phyloP scores from a whole-genome alignment of 1,140 invertebrate species.

The Rhyacophila brunnea region DNA sequence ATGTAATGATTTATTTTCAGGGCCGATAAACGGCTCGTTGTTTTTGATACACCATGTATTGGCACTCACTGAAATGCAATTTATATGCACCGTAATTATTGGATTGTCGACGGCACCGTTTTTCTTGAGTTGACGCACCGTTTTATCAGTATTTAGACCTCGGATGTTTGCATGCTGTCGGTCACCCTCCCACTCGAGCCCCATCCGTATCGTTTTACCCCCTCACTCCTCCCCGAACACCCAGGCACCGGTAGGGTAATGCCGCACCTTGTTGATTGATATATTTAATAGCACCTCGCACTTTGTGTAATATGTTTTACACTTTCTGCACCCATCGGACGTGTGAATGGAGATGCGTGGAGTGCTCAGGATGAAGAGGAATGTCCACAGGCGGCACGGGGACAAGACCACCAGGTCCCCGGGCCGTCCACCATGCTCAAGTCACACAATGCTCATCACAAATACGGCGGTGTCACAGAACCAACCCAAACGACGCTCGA shows the following conservation, averaged over 20 bases:
- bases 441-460: constrained; percentile 22
- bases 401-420: background rate
- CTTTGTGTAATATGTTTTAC: constrained; percentile 25
- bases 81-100: constrained; percentile 61
- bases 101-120: constrained; percentile 61
- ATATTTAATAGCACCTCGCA: constrained; percentile 27
- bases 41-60: constrained; percentile 36
- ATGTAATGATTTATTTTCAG: constrained; percentile 63
- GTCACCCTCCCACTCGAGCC: constrained; percentile 5
- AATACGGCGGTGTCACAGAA: constrained; percentile 20
- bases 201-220: constrained; percentile 23
- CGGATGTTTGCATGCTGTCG: constrained; percentile 55
- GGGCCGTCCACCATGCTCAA: constrained; percentile 1
- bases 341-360: constrained; percentile 3
- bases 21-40: constrained; percentile 37
- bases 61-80: constrained; percentile 63
- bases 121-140: constrained; percentile 60
- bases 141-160: constrained; percentile 57
- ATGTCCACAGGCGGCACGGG: constrained; percentile 2
- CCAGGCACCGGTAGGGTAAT: constrained; percentile 34
- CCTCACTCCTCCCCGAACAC: constrained; percentile 22
- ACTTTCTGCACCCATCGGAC: constrained; percentile 12
- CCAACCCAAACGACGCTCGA: constrained; percentile 12
- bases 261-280: constrained; percentile 33
- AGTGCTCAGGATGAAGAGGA: background rate